phyloP scores from a whole-genome alignment of 2,888 invertebrate genomes.

The Microctonus aethiopoides region DNA sequence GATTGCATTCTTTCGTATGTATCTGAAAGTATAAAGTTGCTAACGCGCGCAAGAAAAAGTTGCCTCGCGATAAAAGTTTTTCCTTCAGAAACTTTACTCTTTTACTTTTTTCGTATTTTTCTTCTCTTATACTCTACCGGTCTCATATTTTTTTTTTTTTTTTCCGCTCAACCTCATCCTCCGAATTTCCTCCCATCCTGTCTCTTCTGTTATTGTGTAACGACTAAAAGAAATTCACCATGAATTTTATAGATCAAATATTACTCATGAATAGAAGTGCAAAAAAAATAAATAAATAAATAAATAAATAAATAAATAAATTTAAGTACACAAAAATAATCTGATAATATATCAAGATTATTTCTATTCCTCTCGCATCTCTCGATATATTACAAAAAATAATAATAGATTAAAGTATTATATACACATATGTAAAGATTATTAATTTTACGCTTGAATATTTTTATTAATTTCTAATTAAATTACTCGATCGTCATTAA shows the following conservation, averaged over 20 bases:
- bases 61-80: slow-evolving; percentile 42
- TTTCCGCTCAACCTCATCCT: neutral
- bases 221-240: slow-evolving; percentile 29
- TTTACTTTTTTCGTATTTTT: slow-evolving; percentile 28
- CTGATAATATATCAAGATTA: neutral
- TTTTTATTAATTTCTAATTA: neutral
- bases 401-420: no score
- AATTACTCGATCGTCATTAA: neutral
- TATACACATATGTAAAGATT: no score
- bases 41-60: slow-evolving; percentile 37
- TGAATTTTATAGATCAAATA: slow-evolving; percentile 30
- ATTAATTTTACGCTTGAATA: no score
- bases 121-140: neutral
- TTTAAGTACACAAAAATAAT: neutral
- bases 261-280: neutral
- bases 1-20: slow-evolving; percentile 47
- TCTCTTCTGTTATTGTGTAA: slow-evolving; percentile 29
- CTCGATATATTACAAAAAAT: no score
- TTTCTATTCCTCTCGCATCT: neutral
- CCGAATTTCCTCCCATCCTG: slow-evolving; percentile 8
- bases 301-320: neutral
- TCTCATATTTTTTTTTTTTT: slow-evolving; percentile 28
- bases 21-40: slow-evolving; percentile 40
- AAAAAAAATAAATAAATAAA: neutral
- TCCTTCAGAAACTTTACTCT: slow-evolving; percentile 36